Percentiles rank a stretch among this genome's conserved stretches.
Conservation (phyloP, 2,113 vertebrate genomes). For the Phyllostomus hastatus region DNA sequence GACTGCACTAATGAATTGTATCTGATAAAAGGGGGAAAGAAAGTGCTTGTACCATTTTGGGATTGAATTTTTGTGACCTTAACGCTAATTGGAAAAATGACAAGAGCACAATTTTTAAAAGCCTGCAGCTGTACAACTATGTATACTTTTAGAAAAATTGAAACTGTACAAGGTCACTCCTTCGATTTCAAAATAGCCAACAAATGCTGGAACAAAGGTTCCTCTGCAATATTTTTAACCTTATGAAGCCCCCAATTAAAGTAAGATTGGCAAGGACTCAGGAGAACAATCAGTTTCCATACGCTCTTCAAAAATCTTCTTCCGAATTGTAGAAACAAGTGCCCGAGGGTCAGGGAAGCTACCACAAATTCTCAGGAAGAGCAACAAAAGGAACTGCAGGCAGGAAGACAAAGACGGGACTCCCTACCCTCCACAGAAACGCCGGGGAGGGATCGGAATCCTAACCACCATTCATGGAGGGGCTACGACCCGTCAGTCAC, state of each 20-base stretch:
- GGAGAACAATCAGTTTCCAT: conserved; percentile 49
- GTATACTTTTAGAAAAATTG: conserved; percentile 43
- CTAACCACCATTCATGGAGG: not conserved
- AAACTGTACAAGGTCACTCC: conserved; percentile 42
- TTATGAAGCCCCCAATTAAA: conserved; percentile 63
- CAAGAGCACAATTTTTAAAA: conserved; percentile 57
- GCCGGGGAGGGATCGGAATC: not conserved
- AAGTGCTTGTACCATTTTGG: conserved; percentile 52
- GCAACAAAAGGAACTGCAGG: not conserved
- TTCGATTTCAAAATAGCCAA: conserved; percentile 58
- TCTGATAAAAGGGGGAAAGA: conserved; percentile 77
- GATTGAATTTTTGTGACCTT: conserved; percentile 62
- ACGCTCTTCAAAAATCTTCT: conserved; percentile 31
- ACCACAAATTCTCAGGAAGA: not conserved
- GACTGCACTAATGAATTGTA: conserved; percentile 90
- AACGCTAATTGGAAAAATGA: conserved; percentile 71
- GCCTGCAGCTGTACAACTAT: conserved; percentile 53
- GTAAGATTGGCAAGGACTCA: conserved; percentile 39
- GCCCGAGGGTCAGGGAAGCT: not conserved
- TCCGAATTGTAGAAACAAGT: conserved; percentile 37
- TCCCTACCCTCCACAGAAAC: not conserved
- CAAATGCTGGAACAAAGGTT: conserved; percentile 46
- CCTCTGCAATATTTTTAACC: conserved; percentile 50
- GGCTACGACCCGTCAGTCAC: not conserved
- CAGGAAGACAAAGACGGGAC: not conserved